Conservation (phyloP, 1,140 invertebrate species). For the Bombus vancouverensis region DNA sequence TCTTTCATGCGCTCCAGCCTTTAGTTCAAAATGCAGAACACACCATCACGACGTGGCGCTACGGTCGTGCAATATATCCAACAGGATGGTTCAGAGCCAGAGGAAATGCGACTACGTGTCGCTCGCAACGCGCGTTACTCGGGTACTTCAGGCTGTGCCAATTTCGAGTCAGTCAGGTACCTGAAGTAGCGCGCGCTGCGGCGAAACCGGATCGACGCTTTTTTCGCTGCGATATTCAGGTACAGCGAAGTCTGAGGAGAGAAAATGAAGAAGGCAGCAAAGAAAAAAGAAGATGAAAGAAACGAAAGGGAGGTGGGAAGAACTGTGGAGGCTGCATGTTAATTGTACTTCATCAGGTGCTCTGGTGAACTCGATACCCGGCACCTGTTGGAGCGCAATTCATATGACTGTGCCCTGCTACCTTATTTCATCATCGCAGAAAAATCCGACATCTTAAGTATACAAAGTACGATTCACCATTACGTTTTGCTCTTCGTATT, state of each 20-base stretch:
- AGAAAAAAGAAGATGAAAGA: not conserved
- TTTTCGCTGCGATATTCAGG: slow-evolving; percentile 16
- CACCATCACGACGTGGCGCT: not conserved
- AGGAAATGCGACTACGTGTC: slow-evolving; percentile 40
- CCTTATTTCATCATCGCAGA: slow-evolving; percentile 35
- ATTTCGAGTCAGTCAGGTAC: slow-evolving; percentile 92
- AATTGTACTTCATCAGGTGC: slow-evolving; percentile 99
- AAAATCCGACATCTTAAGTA: not conserved
- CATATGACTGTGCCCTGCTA: slow-evolving; percentile 83
- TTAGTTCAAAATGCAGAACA: not conserved
- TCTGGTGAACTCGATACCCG: slow-evolving; percentile 94
- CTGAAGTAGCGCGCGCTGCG: slow-evolving; percentile 97
- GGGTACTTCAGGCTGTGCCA: slow-evolving; percentile 87
- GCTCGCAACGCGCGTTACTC: slow-evolving; percentile 87
- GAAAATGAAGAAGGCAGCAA: not conserved
- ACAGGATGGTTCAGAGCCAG: not conserved
- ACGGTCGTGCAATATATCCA: not conserved
- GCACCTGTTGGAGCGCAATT: slow-evolving; percentile 98
- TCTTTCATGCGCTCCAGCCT: not conserved
- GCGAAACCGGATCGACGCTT: slow-evolving; percentile 68
- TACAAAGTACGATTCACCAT: not conserved
- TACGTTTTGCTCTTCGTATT: not conserved
- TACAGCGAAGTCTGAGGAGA: not conserved
- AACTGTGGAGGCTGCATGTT: slow-evolving; percentile 87
- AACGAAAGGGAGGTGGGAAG: not conserved